Evolutionary conservation across 2,888 invertebrate species (phyloP).

Genomic region (Meta bourneti): DNA sequence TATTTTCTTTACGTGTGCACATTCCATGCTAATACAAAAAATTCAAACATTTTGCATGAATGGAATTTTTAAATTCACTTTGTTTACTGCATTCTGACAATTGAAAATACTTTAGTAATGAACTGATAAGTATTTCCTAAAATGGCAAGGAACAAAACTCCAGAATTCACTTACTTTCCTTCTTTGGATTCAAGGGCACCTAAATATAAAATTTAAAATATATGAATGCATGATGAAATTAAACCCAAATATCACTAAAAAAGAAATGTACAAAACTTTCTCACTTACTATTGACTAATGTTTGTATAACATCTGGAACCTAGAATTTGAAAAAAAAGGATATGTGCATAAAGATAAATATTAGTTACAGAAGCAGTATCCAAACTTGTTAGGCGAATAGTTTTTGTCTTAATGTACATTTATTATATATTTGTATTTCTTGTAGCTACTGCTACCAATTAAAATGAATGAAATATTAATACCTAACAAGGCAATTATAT

Average conservation of each 20-base stretch:
- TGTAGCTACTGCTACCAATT: not conserved
- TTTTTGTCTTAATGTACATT: too few relatives aligned
- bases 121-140: too few relatives aligned
- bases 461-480: not conserved
- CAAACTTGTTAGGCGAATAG: not conserved
- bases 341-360: not conserved
- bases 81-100: too few relatives aligned
- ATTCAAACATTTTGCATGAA: too few relatives aligned
- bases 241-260: not conserved
- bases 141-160: too few relatives aligned
- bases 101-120: too few relatives aligned
- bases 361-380: not conserved
- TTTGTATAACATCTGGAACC: slow-evolving; percentile 54
- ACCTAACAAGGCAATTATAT: too few relatives aligned
- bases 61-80: too few relatives aligned
- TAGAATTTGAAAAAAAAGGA: not conserved
- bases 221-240: not conserved
- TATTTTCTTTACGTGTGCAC: too few relatives aligned
- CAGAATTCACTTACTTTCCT: slow-evolving; percentile 14
- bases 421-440: not conserved
- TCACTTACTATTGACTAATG: slow-evolving; percentile 28
- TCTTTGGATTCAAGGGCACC: not conserved
- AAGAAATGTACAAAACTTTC: not conserved
- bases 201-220: slow-evolving; percentile 5
- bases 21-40: too few relatives aligned